Base-by-base conservation (phyloP, 2,113 vertebrate species). In the Etheostoma cragini region DNA sequence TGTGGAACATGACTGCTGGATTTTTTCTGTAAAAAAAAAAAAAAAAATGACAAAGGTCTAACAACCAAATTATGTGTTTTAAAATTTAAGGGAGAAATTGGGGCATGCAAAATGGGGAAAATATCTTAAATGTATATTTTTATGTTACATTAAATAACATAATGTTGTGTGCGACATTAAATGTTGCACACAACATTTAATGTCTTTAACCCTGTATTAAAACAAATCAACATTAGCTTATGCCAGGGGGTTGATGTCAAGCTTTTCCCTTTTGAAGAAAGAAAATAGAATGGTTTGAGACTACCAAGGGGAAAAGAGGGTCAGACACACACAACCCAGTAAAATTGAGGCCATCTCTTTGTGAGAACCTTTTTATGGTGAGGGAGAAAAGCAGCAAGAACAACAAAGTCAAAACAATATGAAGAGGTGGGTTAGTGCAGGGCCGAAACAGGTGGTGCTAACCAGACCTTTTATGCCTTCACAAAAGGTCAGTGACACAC, bases 401-500 rank as follows among this genome's bases (percentile, higher is more conserved):
- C 49, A 90, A 84, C 71, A 84, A 67, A 80, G 83, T 83, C 70
- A 52, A 19, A 83, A 81, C 76, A 88, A 82, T 78, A 79, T 72
- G 80, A 76, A 83, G 72, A 89, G 79, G 71, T 73, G 61, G 79
- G 73, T 76, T 74, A 69, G 78, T 73, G 85, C 38, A 65, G 87
- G 81, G 89, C 84, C 85, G 81, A 89, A 90, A 88, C 86, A 86
- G 90, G 87, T 91, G 88, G 76, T 56, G 70, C 74, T 78, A 79
- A 86, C 72, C 79, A 92, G 91, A 92, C 70, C 76, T 86, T 88
- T 91, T 79, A 88, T 73, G 66, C 35, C 54, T 76, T 62, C 82
- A 88, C 89, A 92, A 87, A 26, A 88, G 88, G 87, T 91, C 85
- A 86, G 71, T 77, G 85, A 88, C 87, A 90, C 73, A 75, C 58